These are phyloP conservation scores for Hestina assimilis DNA, from an alignment of 1,140 invertebrate species.

Conservation along the genomic window DNA sequence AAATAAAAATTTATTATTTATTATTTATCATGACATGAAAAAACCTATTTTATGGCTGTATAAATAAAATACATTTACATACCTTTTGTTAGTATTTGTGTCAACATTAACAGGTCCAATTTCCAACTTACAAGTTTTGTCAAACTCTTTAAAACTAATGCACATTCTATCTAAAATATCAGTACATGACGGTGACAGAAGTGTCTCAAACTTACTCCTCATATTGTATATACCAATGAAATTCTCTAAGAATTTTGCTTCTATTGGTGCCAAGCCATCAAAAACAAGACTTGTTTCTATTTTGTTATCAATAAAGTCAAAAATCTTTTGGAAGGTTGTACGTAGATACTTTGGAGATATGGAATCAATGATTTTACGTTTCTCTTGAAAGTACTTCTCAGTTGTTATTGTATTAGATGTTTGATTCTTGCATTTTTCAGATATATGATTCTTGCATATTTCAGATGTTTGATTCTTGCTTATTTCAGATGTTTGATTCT, in stretches of 20 bases:
- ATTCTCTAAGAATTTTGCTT: conserved; percentile 21
- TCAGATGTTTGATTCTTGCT: too few relatives aligned
- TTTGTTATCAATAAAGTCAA: conserved; percentile 28
- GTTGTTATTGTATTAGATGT: too few relatives aligned
- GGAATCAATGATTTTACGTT: conserved; percentile 14
- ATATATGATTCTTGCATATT: not conserved
- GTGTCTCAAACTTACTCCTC: not conserved
- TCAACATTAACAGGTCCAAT: conserved; percentile 4
- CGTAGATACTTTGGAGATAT: conserved; percentile 17
- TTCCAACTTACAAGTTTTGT: conserved; percentile 8
- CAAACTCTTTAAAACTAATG: not conserved
- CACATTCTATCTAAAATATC: conserved; percentile 17
- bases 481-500: too few relatives aligned
- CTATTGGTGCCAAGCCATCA: conserved; percentile 3
- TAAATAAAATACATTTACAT: not conserved
- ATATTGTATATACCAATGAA: conserved; percentile 10
- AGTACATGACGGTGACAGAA: conserved; percentile 19
- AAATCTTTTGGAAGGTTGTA: conserved; percentile 17
- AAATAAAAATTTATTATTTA: too few relatives aligned
- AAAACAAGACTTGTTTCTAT: conserved; percentile 16
- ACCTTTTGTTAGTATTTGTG: conserved; percentile 14
- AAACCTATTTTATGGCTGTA: too few relatives aligned
- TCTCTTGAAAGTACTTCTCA: conserved; percentile 3
- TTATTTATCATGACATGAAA: too few relatives aligned
- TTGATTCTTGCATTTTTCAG: not conserved